phyloP scores from a whole-genome alignment of 2,797 vertebrate species.

The Melanogrammus aeglefinus region DNA sequence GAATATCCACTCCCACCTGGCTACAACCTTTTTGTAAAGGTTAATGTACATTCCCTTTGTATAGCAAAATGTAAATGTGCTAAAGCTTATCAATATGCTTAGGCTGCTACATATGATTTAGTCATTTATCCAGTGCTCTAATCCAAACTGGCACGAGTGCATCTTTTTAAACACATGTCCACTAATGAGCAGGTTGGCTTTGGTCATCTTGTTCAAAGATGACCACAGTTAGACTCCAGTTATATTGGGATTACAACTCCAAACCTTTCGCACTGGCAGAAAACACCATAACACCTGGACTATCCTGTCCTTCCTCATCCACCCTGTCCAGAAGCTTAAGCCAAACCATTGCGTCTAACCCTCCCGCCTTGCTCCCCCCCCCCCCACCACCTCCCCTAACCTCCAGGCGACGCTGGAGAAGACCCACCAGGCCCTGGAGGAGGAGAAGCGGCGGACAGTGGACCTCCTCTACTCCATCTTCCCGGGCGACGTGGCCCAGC shows the following conservation, averaged over 20 bases:
- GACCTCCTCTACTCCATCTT: constrained; percentile 98
- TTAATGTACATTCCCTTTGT: not conserved
- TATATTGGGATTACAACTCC: not conserved
- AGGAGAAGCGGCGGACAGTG: constrained; percentile 95
- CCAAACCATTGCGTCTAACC: not conserved
- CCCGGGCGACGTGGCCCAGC: constrained; percentile 94
- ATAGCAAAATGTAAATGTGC: not conserved
- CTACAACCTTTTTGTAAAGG: not conserved
- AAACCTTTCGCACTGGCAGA: not conserved
- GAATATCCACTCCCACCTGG: not conserved
- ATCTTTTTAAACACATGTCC: not conserved
- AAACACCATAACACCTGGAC: no score
- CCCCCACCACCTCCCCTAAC: not conserved
- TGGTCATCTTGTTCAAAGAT: not conserved
- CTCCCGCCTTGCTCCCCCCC: not conserved
- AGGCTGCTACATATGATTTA: not conserved
- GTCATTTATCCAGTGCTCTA: not conserved
- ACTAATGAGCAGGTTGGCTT: not conserved
- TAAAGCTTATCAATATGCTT: not conserved
- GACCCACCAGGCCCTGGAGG: constrained; percentile 93
- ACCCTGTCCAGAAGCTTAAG: not conserved
- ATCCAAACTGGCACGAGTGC: not conserved
- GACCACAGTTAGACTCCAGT: not conserved
- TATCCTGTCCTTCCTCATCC: no score
- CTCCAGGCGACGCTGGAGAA: constrained; percentile 86